Evolutionary conservation across 2,113 vertebrate species (phyloP), one percentile per base, ranked within the genome.

Genomic region (Oncorhynchus masou): DNA sequence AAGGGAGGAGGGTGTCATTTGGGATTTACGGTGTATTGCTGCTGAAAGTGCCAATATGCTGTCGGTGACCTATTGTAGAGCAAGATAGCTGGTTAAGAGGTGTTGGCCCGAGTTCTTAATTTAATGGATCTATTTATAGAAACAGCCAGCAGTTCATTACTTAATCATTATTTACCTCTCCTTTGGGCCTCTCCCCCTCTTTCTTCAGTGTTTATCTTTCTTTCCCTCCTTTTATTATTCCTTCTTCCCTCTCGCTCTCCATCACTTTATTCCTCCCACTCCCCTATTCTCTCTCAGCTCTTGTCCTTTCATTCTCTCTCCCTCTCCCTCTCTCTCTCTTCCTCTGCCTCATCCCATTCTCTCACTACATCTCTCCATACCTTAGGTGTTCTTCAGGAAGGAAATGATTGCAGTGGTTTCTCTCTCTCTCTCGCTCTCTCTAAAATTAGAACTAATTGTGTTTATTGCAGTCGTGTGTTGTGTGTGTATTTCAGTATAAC

Each of bases 131-230:
- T 1, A 34, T 34, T 34, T 8, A 34, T 49, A 74, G 48, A 3
- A 39, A 62, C 70, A 1, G 68, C 67, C 66, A 13, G 59, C 64
- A 4, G 11, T 62, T 19, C 19, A 8, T 62, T 19, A 25, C 5
- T 79, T 73, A 79, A 54, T 84, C 75, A 70, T 0, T 76, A 11
- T 60, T 62, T 70, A 51, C 64, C 11, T 27, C 3, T 74, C n/a
- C 54, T 65, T 2, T 34, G 31, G 31, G 31, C 31, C 71, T 15
- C 16, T 24, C 7, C 2, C 15, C 68, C 15, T 73, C 51, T 72
- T 24, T 62, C 9, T 45, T 45, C 9, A 45, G 39, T 45, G 39
- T 45, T 8, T 45, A 45, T 45, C 39, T 45, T 9, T 62, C 20
- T 62, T 8, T 4, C 12, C 49, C 5, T 16, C 13, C 11, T 31